phyloP scores from a whole-genome alignment of 2,113 vertebrate genomes.

The Dipodomys stephensi region DNA sequence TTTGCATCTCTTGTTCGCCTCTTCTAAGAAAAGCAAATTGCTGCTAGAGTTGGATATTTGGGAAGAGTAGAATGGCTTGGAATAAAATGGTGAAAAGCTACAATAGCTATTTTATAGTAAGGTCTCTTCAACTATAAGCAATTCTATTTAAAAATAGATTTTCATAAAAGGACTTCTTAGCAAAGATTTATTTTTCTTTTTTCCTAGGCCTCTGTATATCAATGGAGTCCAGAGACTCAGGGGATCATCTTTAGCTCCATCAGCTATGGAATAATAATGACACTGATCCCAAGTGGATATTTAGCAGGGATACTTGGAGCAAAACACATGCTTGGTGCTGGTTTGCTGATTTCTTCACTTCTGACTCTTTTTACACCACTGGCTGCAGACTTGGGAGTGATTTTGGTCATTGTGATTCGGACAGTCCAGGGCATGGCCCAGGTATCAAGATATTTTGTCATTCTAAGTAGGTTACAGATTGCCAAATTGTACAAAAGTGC shows the following conservation, averaged over 20 bases:
- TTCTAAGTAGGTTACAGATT: neutral
- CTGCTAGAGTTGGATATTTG: neutral
- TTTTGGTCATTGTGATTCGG: constrained; percentile 73
- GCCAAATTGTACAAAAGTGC: neutral
- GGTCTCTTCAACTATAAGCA: neutral
- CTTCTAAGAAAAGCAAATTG: neutral
- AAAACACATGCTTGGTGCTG: constrained; percentile 87
- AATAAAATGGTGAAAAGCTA: neutral
- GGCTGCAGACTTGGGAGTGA: constrained; percentile 86
- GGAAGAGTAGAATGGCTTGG: neutral
- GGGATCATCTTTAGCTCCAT: constrained; percentile 91
- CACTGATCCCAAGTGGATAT: constrained; percentile 91
- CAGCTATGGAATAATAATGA: constrained; percentile 91
- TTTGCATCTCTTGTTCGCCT: neutral
- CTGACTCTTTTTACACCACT: constrained; percentile 90
- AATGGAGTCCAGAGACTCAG: constrained; percentile 84
- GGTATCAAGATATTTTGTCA: constrained; percentile 61
- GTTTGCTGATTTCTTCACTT: constrained; percentile 87
- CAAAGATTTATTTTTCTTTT: neutral
- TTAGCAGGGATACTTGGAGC: constrained; percentile 90
- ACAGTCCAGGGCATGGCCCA: constrained; percentile 80
- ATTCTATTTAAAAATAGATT: neutral
- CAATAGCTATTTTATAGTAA: neutral
- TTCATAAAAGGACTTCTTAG: neutral
- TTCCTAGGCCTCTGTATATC: constrained; percentile 67